phyloP scores from a whole-genome alignment of 2,113 vertebrate species.

The Chloebia gouldiae region DNA sequence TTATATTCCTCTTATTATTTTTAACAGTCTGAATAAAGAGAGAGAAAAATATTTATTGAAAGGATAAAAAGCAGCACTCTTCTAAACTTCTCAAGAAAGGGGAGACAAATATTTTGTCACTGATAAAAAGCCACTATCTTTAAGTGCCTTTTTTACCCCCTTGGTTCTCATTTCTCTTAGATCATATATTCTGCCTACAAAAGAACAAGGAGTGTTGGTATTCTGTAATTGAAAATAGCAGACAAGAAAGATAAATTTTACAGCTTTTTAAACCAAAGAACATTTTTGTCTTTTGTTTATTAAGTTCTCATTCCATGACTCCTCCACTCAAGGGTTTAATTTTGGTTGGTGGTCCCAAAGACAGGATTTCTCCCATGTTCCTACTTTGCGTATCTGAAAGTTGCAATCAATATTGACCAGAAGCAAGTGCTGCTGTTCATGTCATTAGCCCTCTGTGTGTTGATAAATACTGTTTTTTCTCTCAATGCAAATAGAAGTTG shows the following conservation, averaged over 20 bases:
- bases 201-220: not conserved
- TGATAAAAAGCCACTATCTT: not conserved
- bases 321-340: not conserved
- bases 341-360: not conserved
- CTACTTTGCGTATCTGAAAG: not conserved
- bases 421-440: not conserved
- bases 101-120: not conserved
- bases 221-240: not conserved
- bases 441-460: not conserved
- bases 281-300: not conserved
- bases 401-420: not conserved
- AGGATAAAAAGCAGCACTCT: constrained; percentile 42
- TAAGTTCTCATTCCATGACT: not conserved
- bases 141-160: not conserved
- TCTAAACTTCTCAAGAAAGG: not conserved
- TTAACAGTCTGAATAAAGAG: constrained; percentile 61
- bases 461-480: not conserved
- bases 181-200: not conserved
- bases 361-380: not conserved
- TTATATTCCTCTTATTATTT: constrained; percentile 70
- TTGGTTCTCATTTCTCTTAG: not conserved
- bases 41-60: constrained; percentile 60
- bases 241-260: not conserved
- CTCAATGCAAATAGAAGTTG: not conserved
- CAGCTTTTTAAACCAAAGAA: not conserved